Percentiles rank a stretch among this genome's conserved stretches.
These are phyloP conservation scores for Xylocampa areola DNA, from an alignment of 2,888 invertebrate genomes.

Conservation along the genomic window DNA sequence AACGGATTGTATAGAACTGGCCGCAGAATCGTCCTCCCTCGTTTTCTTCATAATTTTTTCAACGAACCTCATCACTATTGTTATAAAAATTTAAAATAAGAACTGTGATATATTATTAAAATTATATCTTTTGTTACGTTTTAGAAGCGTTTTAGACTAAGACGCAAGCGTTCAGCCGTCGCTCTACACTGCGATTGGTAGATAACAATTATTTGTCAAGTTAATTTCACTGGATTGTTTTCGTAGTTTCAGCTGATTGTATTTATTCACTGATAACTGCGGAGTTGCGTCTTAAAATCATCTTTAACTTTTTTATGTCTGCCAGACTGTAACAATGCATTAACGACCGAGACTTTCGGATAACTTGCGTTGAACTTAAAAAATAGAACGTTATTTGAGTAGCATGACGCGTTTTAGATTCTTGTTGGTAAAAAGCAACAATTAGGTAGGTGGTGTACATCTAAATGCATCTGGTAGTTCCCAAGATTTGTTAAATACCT, in stretches of 20 bases:
- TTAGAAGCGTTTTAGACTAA: conserved; percentile 19
- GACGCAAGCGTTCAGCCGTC: conserved; percentile 39
- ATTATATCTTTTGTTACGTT: no score
- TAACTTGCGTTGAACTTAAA: no score
- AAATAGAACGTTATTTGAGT: no score
- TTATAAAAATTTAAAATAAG: conserved; percentile 13
- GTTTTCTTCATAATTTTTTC: conserved; percentile 47
- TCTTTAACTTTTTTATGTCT: neutral
- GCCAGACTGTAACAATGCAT: neutral
- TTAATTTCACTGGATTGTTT: conserved; percentile 37
- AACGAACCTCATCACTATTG: conserved; percentile 41
- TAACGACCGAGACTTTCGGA: no score
- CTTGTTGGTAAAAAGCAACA: no score
- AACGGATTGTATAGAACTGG: conserved; percentile 75
- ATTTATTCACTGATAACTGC: conserved; percentile 14
- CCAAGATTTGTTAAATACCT: no score
- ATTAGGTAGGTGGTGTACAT: no score
- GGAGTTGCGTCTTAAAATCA: neutral
- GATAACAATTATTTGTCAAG: conserved; percentile 51
- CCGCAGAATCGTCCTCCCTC: conserved; percentile 68
- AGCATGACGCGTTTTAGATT: no score
- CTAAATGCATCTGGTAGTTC: no score
- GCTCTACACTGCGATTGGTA: conserved; percentile 42
- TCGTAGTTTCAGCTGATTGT: conserved; percentile 12
- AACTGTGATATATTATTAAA: conserved; percentile 8